Evolutionary conservation across 2,888 invertebrate species (phyloP).

Genomic region (Lasioglossum vierecki): DNA sequence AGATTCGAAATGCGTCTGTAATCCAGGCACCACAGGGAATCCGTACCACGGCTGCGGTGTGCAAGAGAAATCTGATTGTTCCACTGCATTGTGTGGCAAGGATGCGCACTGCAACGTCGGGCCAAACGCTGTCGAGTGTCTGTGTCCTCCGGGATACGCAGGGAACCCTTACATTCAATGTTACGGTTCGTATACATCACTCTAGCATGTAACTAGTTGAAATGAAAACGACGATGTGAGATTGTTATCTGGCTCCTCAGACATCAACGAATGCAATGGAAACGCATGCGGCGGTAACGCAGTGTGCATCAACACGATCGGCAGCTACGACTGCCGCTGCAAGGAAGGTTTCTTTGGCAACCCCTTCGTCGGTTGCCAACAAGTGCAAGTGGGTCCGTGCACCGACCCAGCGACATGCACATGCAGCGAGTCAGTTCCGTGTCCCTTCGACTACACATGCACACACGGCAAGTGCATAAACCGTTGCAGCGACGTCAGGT

Average conservation of each 20-base stretch:
- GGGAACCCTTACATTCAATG: conserved; percentile 96
- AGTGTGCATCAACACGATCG: conserved; percentile 94
- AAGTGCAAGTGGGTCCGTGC: conserved; percentile 89
- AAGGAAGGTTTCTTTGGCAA: conserved; percentile 93
- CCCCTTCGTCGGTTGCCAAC: conserved; percentile 93
- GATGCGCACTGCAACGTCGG: conserved; percentile 93
- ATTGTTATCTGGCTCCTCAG: conserved; percentile 65
- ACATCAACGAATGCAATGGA: conserved; percentile 92
- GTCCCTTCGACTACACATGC: conserved; percentile 91
- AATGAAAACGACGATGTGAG: neutral
- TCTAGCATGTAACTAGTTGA: neutral
- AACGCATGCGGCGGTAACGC: conserved; percentile 94
- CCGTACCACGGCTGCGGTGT: conserved; percentile 93
- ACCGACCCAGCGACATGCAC: conserved; percentile 89
- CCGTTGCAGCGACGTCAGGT: conserved; percentile 90
- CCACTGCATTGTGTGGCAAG: conserved; percentile 89
- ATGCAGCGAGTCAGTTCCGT: conserved; percentile 89
- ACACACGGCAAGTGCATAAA: conserved; percentile 90
- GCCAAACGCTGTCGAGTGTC: conserved; percentile 90
- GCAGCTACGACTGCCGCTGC: conserved; percentile 95
- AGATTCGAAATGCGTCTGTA: conserved; percentile 92
- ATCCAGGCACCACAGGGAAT: conserved; percentile 93
- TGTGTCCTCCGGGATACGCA: conserved; percentile 92
- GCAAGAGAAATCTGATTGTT: conserved; percentile 89
- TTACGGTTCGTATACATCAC: conserved; percentile 85